A percentile compares a stretch with the other conserved stretches of the same genome.
Evolutionary conservation across 2,113 vertebrate species (phyloP).

Genomic region (Tachycineta bicolor): DNA sequence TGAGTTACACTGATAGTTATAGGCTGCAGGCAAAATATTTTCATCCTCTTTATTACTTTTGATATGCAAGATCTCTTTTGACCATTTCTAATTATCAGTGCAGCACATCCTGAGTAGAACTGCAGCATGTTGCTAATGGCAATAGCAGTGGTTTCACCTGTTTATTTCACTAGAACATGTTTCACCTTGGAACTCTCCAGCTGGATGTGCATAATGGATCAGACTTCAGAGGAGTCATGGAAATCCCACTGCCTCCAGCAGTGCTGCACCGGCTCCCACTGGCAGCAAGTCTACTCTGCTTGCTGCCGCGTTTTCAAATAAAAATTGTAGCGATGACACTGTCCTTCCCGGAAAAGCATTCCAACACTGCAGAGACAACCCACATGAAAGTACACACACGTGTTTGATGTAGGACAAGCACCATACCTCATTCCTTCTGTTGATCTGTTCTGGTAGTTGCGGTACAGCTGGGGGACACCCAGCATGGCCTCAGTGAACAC

Average conservation of each 20-base stretch:
- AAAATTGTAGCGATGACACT: neutral
- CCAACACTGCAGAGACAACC: neutral
- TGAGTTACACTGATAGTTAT: neutral
- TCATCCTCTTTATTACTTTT: neutral
- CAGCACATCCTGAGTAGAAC: neutral
- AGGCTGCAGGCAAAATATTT: neutral
- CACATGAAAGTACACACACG: accelerated
- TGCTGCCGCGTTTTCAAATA: neutral
- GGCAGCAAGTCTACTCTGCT: neutral
- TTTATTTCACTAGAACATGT: neutral
- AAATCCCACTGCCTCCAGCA: neutral
- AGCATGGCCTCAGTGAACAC: constrained; percentile 96
- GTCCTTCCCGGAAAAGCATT: neutral
- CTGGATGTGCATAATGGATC: neutral
- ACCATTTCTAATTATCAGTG: neutral
- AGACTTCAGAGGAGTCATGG: neutral
- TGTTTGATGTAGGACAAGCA: neutral
- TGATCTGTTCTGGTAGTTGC: constrained; percentile 91
- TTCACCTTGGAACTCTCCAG: neutral
- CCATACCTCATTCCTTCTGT: constrained; percentile 96
- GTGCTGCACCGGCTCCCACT: neutral
- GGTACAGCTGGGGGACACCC: constrained; percentile 91
- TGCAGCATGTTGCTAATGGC: neutral
- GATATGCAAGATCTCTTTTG: neutral
- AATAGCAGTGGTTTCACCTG: neutral